These are phyloP conservation scores for Ptilodon capucinus DNA, from an alignment of 2,888 invertebrate species.

Conservation along the genomic window DNA sequence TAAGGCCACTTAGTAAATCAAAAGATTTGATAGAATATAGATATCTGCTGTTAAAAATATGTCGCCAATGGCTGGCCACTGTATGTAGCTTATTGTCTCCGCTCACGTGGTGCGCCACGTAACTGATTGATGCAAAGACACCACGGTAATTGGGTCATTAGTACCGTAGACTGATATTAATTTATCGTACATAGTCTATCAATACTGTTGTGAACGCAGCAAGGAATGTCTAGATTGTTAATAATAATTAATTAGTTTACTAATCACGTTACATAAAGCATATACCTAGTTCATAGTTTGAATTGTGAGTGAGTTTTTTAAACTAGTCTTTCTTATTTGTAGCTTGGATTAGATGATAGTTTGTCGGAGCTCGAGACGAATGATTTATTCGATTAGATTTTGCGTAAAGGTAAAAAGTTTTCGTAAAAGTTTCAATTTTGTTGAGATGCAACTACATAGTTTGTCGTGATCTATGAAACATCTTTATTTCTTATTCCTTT, in stretches of 20 bases:
- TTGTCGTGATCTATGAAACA: too few relatives aligned
- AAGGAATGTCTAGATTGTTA: background rate
- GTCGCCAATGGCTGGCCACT: background rate
- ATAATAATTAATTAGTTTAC: background rate
- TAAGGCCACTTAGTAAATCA: too few relatives aligned
- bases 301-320: background rate
- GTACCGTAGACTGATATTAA: conserved; percentile 14
- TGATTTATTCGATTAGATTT: background rate
- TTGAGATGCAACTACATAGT: too few relatives aligned
- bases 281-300: background rate
- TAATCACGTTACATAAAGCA: background rate
- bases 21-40: too few relatives aligned
- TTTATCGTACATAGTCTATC: conserved; percentile 13
- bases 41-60: too few relatives aligned
- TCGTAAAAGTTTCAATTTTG: background rate
- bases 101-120: conserved; percentile 1
- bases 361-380: background rate
- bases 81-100: background rate
- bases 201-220: conserved; percentile 5
- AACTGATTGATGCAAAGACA: conserved; percentile 4
- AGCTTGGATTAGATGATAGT: background rate
- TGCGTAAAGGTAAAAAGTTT: background rate
- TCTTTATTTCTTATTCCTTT: too few relatives aligned
- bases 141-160: conserved; percentile 14
- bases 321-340: too few relatives aligned